phyloP scores from a whole-genome alignment of 2,888 invertebrate species.

The Apodemia mormo region DNA sequence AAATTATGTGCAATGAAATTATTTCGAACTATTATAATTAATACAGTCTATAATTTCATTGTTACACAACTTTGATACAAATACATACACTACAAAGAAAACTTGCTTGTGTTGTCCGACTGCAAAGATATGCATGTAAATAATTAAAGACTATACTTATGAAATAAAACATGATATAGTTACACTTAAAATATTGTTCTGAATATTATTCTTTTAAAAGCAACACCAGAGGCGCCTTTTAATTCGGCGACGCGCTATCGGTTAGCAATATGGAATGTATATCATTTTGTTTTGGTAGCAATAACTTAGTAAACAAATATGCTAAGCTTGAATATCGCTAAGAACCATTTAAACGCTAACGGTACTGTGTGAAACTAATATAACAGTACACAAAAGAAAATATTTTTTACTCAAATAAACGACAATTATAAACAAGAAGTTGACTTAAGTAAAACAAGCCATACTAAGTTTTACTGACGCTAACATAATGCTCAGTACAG shows the following conservation, averaged over 20 bases:
- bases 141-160: conserved; percentile 71
- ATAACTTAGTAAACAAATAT: conserved; percentile 39
- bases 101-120: conserved; percentile 77
- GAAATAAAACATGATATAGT: conserved; percentile 62
- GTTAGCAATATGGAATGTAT: conserved; percentile 76
- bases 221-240: conserved; percentile 39
- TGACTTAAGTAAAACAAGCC: conserved; percentile 18
- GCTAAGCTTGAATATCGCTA: neutral
- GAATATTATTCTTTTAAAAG: conserved; percentile 61
- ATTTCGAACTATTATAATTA: conserved; percentile 61
- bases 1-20: conserved; percentile 81
- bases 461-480: conserved; percentile 34
- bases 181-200: conserved; percentile 71
- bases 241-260: conserved; percentile 44
- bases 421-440: neutral
- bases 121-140: conserved; percentile 75
- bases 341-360: conserved; percentile 12
- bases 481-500: conserved; percentile 36
- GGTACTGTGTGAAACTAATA: conserved; percentile 10
- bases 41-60: conserved; percentile 73
- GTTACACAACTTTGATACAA: conserved; percentile 75
- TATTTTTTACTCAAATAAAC: conserved; percentile 7
- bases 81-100: conserved; percentile 79
- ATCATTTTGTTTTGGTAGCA: conserved; percentile 52
- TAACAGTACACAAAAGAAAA: conserved; percentile 3